Evolutionary conservation across 2,113 vertebrate species (phyloP), one percentile per base, ranked within the genome.

Genomic region (Tachysurus fulvidraco): DNA sequence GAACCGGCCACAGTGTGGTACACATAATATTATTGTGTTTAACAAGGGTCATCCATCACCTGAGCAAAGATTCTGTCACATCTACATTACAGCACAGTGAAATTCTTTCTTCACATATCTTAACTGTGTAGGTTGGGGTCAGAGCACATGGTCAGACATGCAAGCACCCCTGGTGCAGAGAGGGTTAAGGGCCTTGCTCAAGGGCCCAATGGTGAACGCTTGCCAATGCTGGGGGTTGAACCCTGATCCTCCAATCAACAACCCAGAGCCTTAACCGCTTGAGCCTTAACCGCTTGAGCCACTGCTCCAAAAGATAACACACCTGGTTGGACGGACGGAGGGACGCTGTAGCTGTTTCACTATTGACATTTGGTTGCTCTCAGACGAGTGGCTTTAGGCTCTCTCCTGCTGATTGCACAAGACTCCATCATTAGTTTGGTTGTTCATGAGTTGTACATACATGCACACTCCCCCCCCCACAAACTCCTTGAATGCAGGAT

Each of bases 401-500:
- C 8, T 60, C 9, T 81, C 36, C 30, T 36, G 19, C 55, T 81
- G 30, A 60, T 81, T 81, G 55, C 28, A 14, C 54, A 59, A 81
- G 28, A 41, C 55, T 19, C 54, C 69, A 73, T 52, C n/a, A 74
- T 64, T 64, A 85, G 28, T 54, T 62, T 77, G 83, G 30, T 74
- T 86, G 52, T 71, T 87, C 6, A 54, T 69, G 55, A 74, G 28
- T 60, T 85, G 50, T 54, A 86, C 79, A 79, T 79, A 73, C 81
- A 87, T 36, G 23, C 46, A 55, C 50, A 41, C n/a, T n/a, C n/a
- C n/a, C n/a, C n/a, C n/a, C n/a, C 46, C 46, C 91, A 92, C 13
- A 91, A 95, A 93, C 86, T 54, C 36, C 87, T 87, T 94, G 89
- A 95, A 94, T 94, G 92, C 91, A 83, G 93, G 93, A 94, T 95